Evolutionary conservation across 2,797 vertebrate species (phyloP).

Genomic region (Babyrousa celebensis): DNA sequence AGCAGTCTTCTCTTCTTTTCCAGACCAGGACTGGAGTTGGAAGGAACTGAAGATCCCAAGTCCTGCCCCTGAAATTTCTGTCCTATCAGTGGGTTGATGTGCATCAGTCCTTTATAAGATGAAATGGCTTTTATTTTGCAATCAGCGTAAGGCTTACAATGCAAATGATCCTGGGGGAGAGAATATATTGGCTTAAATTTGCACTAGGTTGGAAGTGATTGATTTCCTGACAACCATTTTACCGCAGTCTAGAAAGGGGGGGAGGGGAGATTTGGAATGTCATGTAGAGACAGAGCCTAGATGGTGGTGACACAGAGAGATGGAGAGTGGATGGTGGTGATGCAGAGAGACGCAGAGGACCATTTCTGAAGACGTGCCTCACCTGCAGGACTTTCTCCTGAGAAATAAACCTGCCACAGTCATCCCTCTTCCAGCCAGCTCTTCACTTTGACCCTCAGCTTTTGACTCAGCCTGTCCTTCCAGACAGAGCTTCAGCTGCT

Average conservation of each 20-base stretch:
- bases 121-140: constrained; percentile 28
- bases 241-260: background rate
- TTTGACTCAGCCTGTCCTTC: constrained; percentile 70
- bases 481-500: background rate
- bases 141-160: background rate
- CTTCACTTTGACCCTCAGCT: constrained; percentile 43
- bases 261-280: background rate
- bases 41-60: background rate
- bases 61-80: background rate
- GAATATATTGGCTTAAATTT: background rate
- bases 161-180: background rate
- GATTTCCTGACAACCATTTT: background rate
- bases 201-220: background rate
- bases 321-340: background rate
- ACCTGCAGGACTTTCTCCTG: background rate
- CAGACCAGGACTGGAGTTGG: background rate
- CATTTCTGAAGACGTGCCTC: background rate
- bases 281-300: background rate
- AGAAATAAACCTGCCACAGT: background rate
- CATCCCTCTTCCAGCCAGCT: constrained; percentile 16
- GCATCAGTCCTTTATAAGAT: background rate
- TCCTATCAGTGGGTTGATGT: background rate
- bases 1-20: background rate
- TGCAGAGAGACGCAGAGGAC: background rate
- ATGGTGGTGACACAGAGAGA: background rate